Conservation (phyloP, 2,797 vertebrate species). For the Gallinago stenura region DNA sequence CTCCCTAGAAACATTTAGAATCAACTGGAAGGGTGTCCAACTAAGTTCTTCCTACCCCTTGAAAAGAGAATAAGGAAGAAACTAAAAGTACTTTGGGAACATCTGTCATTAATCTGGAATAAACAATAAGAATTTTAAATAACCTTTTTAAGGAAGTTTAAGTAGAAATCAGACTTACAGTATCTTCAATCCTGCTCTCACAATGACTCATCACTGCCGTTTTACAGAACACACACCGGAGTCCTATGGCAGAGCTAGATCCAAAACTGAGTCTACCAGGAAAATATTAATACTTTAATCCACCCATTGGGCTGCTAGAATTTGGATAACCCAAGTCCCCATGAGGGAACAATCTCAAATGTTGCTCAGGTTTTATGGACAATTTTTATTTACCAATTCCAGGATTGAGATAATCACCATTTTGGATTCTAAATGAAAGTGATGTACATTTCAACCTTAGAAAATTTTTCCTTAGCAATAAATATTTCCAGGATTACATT, state of each 20-base stretch:
- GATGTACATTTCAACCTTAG: not conserved
- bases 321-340: not conserved
- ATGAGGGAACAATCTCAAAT: not conserved
- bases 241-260: not conserved
- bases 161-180: not conserved
- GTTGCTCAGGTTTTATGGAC: not conserved
- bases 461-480: not conserved
- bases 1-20: not conserved
- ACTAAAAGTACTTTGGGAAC: not conserved
- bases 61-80: not conserved
- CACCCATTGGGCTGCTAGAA: not conserved
- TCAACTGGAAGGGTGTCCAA: not conserved
- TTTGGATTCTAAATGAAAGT: not conserved
- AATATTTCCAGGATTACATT: not conserved
- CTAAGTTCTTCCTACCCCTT: not conserved
- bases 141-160: not conserved
- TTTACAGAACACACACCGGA: not conserved
- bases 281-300: not conserved
- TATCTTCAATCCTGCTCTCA: not conserved
- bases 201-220: not conserved
- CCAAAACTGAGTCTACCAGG: not conserved
- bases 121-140: not conserved
- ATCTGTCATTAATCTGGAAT: constrained; percentile 25
- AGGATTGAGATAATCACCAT: not conserved
- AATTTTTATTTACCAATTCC: not conserved